Base-by-base conservation (phyloP, 2,888 invertebrate genomes). In the Meandrusa payeni region DNA sequence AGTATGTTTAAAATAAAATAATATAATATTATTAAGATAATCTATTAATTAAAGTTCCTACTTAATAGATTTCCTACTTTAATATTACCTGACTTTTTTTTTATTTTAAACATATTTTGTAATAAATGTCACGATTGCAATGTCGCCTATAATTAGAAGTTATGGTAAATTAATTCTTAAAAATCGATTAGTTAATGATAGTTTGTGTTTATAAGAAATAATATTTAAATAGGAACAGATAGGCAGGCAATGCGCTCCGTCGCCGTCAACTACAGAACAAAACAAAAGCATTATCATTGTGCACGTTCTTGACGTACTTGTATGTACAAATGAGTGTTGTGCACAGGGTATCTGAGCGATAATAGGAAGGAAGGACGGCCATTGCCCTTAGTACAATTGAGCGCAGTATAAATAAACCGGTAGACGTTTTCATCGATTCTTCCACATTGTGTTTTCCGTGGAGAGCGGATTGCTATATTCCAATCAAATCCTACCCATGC, bases 321-420 rank as follows among this genome's bases (percentile, higher is more conserved):
- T 32, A 29, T 15, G 3, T 13, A 17, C 28, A 10, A n/a, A 19
- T 29, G 12, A 17, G 27, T 46, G 32, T 57, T 51, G 47, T 47
- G 57, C 46, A 50, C 50, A 55, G 59, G 53, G 57, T 58, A 57
- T 57, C 59, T 57, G 59, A 55, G 57, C 59, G 61, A 68, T 59
- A 64, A 63, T 46, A 60, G 67, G 62, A 68, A 66, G 70, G 74
- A 80, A 83, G 80, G 81, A 70, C 79, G 79, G 78, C 54, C 79
- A 55, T 72, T 79, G 76, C 69, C 73, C 77, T 64, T 59, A 55
- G 52, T 28, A 34, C 44, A 34, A 24, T 34, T 17, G 39, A 38
- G 22, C 22, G 11, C 32, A 29, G 24, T 27, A 34, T 36, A 42
- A 43, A 38, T 33, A 27, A 38, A 43, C 37, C 9, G 15, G 3